Evolutionary conservation across 2,113 vertebrate species (phyloP), one percentile per base, ranked within the genome.

Genomic region (Xyliphius kryptos): DNA sequence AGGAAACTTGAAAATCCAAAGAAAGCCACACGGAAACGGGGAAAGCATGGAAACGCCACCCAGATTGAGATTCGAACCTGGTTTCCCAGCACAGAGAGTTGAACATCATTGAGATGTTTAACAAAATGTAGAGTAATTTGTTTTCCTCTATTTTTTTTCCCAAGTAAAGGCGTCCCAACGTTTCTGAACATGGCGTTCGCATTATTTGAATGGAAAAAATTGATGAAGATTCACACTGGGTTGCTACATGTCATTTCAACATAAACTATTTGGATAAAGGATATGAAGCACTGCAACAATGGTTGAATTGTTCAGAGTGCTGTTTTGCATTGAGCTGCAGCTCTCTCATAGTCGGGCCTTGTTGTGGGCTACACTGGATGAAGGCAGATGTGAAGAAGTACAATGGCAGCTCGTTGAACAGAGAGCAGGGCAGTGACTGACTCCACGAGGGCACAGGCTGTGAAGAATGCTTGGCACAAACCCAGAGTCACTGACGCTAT

Each of bases 351-450:
- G 87, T 89, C 86, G 78, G 83, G 82, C 83, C 86, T 91, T 92
- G 91, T 97, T 97, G 90, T 93, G 75, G 85, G 85, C 79, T 36
- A 47, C 67, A 74, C 66, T 70, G 87, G 67, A 74, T 64, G 67
- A 86, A 87, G 86, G 89, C 91, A 91, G 90, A 93, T 92, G 92
- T 84, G 82, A 83, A 76, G 79, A 80, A 76, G 88, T 90, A 97
- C 95, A 98, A 97, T 95, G 89, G 87, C 76, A 69, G 67, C 80
- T 82, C 91, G 84, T 81, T 83, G 37, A 69, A 76, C 83, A 80
- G 91, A 88, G 90, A 89, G 84, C 86, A 85, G 90, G 78, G 92
- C 86, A 88, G 92, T 87, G 95, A 94, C 95, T 92, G 94, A 92
- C 90, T 83, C 91, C 91, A 91, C 86, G 89, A 80, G 79, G 87